Conservation (phyloP, 2,888 invertebrate species). For the Geophilus truncorum region DNA sequence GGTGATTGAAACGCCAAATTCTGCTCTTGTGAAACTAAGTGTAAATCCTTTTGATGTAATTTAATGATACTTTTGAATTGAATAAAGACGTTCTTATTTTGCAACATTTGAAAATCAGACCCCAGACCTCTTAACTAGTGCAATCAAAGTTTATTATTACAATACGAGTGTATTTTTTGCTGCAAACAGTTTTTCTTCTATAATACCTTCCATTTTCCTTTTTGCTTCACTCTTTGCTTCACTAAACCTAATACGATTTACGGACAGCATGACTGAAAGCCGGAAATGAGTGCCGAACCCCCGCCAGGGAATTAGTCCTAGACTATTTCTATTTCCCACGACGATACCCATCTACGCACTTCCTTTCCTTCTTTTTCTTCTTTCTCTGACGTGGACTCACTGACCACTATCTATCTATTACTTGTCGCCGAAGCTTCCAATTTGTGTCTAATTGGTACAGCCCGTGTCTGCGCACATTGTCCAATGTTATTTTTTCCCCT, state of each 20-base stretch:
- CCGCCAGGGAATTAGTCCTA: neutral
- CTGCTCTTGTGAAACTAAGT: no score
- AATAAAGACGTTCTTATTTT: no score
- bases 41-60: no score
- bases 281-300: neutral
- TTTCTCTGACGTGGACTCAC: neutral
- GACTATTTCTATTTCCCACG: conserved; percentile 3
- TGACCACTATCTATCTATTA: neutral
- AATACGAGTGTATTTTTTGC: neutral
- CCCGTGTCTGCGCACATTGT: neutral
- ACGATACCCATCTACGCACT: neutral
- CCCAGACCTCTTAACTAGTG: no score
- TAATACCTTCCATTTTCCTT: neutral
- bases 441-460: neutral
- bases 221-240: neutral
- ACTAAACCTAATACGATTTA: neutral
- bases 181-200: neutral
- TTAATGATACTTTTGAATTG: no score
- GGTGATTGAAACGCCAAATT: no score
- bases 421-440: neutral
- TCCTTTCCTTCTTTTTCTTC: neutral
- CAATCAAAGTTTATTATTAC: no score
- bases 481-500: neutral
- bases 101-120: no score
- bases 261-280: neutral